These are phyloP conservation scores for Clamator glandarius DNA, from an alignment of 2,797 vertebrate genomes.

Conservation along the genomic window DNA sequence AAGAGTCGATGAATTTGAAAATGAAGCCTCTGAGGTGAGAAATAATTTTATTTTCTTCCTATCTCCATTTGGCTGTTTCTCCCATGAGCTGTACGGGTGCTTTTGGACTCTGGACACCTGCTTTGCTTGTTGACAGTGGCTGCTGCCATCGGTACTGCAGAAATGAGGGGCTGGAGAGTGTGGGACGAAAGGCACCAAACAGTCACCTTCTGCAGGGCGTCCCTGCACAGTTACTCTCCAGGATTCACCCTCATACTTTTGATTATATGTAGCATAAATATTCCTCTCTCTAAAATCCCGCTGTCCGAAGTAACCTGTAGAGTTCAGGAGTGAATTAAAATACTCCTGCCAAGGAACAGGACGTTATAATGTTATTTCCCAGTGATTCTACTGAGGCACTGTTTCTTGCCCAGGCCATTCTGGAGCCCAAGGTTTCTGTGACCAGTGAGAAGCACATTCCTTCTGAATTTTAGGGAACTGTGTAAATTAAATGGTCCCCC, in stretches of 20 bases:
- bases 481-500: neutral
- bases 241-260: neutral
- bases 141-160: neutral
- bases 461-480: neutral
- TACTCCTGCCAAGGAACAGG: neutral
- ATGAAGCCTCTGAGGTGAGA: constrained; percentile 82
- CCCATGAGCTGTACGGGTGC: neutral
- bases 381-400: neutral
- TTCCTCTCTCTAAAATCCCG: neutral
- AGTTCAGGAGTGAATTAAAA: neutral
- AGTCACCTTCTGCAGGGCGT: constrained; percentile 1
- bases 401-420: neutral
- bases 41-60: neutral
- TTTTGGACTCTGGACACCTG: neutral
- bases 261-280: neutral
- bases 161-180: neutral
- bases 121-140: neutral
- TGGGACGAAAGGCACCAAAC: neutral
- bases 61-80: neutral
- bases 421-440: neutral
- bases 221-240: neutral
- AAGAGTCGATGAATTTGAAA: constrained; percentile 77
- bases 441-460: neutral
- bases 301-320: rapidly evolving
- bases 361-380: neutral